Percentiles rank a stretch among this genome's conserved stretches.
Evolutionary conservation across 2,888 invertebrate genomes (phyloP).

Genomic region (Apotomis betuletana): DNA sequence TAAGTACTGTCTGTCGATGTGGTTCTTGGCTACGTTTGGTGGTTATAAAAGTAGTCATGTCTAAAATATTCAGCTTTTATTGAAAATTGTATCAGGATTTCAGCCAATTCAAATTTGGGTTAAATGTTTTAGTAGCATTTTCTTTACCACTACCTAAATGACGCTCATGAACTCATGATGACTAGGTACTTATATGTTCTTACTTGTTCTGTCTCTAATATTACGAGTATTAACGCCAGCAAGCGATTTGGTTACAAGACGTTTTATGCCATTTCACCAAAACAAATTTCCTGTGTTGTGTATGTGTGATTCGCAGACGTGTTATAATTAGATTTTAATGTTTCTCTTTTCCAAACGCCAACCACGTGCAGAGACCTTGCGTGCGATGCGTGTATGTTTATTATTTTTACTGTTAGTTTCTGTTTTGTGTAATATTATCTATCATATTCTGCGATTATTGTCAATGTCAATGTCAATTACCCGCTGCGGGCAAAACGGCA

Average conservation of each 20-base stretch:
- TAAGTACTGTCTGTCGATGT: too few species aligned
- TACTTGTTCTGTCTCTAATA: too few species aligned
- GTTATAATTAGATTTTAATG: conserved; percentile 37
- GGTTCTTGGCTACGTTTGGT: too few species aligned
- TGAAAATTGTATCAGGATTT: too few species aligned
- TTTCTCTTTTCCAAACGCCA: conserved; percentile 25
- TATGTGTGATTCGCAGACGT: conserved; percentile 31
- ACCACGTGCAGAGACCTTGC: conserved; percentile 33
- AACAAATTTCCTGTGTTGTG: conserved; percentile 21
- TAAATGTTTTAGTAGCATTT: too few species aligned
- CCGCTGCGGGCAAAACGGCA: too few species aligned
- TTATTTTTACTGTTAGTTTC: conserved; percentile 26
- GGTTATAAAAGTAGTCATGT: too few species aligned
- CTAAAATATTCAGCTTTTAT: too few species aligned
- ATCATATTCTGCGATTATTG: conserved; percentile 10
- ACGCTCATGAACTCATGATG: too few species aligned
- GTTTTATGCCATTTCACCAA: conserved; percentile 15
- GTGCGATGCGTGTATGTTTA: conserved; percentile 5
- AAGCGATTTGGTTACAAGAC: not conserved
- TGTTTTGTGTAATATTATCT: conserved; percentile 21
- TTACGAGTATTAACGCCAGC: not conserved
- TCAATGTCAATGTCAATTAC: not conserved
- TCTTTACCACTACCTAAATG: too few species aligned
- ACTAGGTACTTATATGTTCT: not conserved
- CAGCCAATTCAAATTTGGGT: too few species aligned